Base-by-base conservation (phyloP, 2,888 invertebrate genomes). In the Bhutanitis thaidina region DNA sequence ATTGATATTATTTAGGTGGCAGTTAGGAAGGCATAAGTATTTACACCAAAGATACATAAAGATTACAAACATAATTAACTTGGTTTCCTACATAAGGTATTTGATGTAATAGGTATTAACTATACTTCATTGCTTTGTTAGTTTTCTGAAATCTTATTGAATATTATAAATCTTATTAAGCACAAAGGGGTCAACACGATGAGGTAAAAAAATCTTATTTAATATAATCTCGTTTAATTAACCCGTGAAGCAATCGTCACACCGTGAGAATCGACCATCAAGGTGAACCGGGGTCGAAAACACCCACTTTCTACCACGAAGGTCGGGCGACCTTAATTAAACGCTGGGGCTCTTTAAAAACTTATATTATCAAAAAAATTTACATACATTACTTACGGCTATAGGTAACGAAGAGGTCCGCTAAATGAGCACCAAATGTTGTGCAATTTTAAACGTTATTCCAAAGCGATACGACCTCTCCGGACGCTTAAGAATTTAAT, bases 271-370 rank as follows among this genome's bases (percentile, higher is more conserved):
- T 71, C 68, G 66, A 74, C 67, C 66, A 75, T 71, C 80, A 80
- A 79, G 81, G 74, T 66, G 61, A 76, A 60, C 71, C 41, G 57
- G 73, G 67, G 68, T 65, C 75, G 58, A 65, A 71, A 72, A 62
- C 57, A 67, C 72, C 72, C 64, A 77, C 85, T 84, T 85, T 85
- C 85, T 69, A 74, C 55, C 53, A 32, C 55, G 67, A 80, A 82
- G 81, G 85, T 75, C 67, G 81, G 84, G 74, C 67, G 49, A 52
- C 40, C 35, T 43, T 50, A 60, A 57, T 68, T 59, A 74, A 74
- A 77, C 69, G 68, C 60, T 58, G 55, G n/a, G 66, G 67, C 70
- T 73, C 69, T 75, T 68, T 75, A 75, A 80, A 77, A 71, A 65
- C 67, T 77, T 80, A 77, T 77, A 71, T 66, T 69, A 46, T 60